Evolutionary conservation across 2,113 vertebrate species (phyloP), one percentile per base, ranked within the genome.

Genomic region (Herpailurus yagouaroundi): DNA sequence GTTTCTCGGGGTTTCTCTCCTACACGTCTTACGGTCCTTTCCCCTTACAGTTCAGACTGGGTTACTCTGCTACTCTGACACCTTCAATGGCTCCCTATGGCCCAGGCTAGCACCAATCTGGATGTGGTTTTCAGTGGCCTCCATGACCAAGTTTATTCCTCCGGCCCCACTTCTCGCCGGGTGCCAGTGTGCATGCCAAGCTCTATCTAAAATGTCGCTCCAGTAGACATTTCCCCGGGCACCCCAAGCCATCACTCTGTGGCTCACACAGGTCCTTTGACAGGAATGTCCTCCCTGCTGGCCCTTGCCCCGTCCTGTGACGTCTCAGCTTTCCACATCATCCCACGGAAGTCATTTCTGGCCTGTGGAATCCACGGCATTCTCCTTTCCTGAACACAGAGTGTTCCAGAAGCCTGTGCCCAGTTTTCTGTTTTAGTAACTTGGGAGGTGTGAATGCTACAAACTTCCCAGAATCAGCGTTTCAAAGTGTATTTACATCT

Each of bases 221-320:
- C 16, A 12, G 13, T 18, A 18, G 16, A 29, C 11, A 1, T 38
- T 19, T 52, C 27, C 45, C 41, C 0, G 0, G 86, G 21, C 5
- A 69, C 12, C 21, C 27, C 6, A 15, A 9, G 25, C 52, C 79
- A 21, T 45, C 33, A 15, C 45, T 14, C 57, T 3, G 21, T n/a
- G 0, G 12, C 45, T 69, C 79, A 76, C 23, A 25, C 25, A 18
- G 18, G 25, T 79, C 64, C 7, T 74, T 73, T 7, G n/a, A 33
- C 31, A 12, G 25, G 2, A 38, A 23, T 2, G 45, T 15, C 9
- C 21, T 25, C 5, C 18, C 31, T 5, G 1, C 38, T 1, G 7
- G 48, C 63, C 16, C 3, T 14, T 4, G 7, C 52, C 63, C 5
- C 18, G 38, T 38, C 27, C 52, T 38, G 57, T 1, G 1, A 33